Evolutionary conservation across 2,113 vertebrate species (phyloP).

Genomic region (Carlito syrichta): DNA sequence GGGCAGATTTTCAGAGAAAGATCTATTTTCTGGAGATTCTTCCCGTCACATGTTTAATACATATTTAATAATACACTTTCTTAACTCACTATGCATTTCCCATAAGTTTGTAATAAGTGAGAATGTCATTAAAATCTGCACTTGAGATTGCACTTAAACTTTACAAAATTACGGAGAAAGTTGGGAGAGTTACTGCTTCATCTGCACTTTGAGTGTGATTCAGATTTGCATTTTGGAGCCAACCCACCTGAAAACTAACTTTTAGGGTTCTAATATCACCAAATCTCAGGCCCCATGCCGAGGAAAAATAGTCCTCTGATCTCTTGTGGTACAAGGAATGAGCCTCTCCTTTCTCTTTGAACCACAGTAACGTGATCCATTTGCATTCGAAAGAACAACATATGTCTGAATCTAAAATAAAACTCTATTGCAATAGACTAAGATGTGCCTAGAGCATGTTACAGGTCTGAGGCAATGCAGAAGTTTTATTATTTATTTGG

Average conservation of each 20-base stretch:
- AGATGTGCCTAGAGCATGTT: neutral
- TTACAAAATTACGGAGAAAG: neutral
- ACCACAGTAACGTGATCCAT: neutral
- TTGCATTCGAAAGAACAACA: neutral
- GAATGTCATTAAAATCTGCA: neutral
- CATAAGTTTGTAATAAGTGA: neutral
- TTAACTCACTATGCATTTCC: neutral
- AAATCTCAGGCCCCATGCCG: neutral
- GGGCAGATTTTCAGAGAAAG: neutral
- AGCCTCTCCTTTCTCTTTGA: neutral
- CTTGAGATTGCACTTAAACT: neutral
- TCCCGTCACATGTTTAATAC: neutral
- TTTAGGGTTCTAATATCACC: no score
- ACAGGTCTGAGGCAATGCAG: neutral
- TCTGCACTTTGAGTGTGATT: neutral
- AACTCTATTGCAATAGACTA: neutral
- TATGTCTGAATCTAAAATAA: neutral
- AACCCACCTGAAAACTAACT: neutral
- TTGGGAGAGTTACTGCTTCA: neutral
- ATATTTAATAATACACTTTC: neutral
- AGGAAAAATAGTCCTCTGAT: neutral
- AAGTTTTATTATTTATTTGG: neutral
- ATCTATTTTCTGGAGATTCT: neutral
- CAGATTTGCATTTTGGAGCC: neutral
- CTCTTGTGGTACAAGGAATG: neutral